Conservation (phyloP, 2,113 vertebrate genomes). For the Bubalus kerabau region DNA sequence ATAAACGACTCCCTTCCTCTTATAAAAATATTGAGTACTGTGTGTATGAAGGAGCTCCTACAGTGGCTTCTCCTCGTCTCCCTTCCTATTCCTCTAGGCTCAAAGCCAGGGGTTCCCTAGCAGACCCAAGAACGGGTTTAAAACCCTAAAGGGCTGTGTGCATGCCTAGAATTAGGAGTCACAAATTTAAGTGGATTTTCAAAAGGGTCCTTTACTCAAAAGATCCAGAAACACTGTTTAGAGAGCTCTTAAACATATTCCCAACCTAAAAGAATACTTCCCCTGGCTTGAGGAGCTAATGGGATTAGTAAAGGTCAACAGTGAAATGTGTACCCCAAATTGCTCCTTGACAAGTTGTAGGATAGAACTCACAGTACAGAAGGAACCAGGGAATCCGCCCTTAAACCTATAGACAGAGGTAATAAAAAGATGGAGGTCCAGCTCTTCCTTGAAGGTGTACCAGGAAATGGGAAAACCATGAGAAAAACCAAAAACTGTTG, state of each 20-base stretch:
- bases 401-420: neutral
- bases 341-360: neutral
- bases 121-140: neutral
- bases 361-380: neutral
- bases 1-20: neutral
- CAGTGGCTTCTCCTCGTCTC: neutral
- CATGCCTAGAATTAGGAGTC: neutral
- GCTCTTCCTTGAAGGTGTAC: neutral
- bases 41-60: neutral
- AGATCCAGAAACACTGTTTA: neutral
- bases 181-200: neutral
- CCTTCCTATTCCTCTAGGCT: neutral
- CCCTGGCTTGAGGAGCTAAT: neutral
- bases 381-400: neutral
- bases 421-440: neutral
- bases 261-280: neutral
- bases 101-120: neutral
- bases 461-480: neutral
- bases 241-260: neutral
- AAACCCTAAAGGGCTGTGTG: neutral
- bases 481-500: neutral
- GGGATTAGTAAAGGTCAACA: neutral
- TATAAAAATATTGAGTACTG: neutral
- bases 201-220: neutral
- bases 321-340: neutral